A percentile compares a stretch with the other conserved stretches of the same genome.
phyloP scores from a whole-genome alignment of 2,888 invertebrate species.

The Habroteleia sp. region DNA sequence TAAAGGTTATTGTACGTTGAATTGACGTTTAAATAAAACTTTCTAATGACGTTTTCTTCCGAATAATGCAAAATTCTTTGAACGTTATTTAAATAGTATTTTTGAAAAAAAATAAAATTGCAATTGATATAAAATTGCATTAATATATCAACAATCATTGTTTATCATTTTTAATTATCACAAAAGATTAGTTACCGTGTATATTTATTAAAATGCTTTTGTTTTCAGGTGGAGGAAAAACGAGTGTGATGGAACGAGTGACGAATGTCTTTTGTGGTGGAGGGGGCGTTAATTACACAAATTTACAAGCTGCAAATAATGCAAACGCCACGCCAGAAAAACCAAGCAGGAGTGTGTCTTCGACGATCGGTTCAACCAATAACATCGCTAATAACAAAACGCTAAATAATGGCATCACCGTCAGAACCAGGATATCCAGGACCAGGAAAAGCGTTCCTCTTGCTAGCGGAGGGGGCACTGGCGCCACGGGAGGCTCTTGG shows the following conservation, averaged over 20 bases:
- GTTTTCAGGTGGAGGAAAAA: slow-evolving; percentile 81
- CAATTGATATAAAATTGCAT: too few species aligned
- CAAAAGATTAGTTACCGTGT: not conserved
- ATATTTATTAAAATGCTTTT: too few species aligned
- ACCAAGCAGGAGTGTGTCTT: slow-evolving; percentile 75
- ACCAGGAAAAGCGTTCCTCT: slow-evolving; percentile 71
- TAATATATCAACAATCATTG: too few species aligned
- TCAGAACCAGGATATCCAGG: slow-evolving; percentile 70
- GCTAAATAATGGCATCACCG: slow-evolving; percentile 70
- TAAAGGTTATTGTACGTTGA: too few species aligned
- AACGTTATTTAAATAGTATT: too few species aligned
- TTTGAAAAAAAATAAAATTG: too few species aligned
- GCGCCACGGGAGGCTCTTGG: slow-evolving; percentile 74
- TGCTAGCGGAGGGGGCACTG: slow-evolving; percentile 67
- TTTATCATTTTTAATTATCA: too few species aligned
- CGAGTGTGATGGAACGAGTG: slow-evolving; percentile 92
- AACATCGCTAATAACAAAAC: slow-evolving; percentile 74
- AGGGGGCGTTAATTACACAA: slow-evolving; percentile 83
- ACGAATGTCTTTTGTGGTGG: slow-evolving; percentile 93
- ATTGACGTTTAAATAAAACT: too few species aligned
- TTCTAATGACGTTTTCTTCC: too few species aligned
- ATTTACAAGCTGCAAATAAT: slow-evolving; percentile 75
- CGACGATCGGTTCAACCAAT: slow-evolving; percentile 70
- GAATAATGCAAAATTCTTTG: too few species aligned
- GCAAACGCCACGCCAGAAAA: slow-evolving; percentile 76